Percentiles rank a stretch among this genome's conserved stretches.
Evolutionary conservation across 2,888 invertebrate genomes (phyloP).

Genomic region (Coelinius sp.): DNA sequence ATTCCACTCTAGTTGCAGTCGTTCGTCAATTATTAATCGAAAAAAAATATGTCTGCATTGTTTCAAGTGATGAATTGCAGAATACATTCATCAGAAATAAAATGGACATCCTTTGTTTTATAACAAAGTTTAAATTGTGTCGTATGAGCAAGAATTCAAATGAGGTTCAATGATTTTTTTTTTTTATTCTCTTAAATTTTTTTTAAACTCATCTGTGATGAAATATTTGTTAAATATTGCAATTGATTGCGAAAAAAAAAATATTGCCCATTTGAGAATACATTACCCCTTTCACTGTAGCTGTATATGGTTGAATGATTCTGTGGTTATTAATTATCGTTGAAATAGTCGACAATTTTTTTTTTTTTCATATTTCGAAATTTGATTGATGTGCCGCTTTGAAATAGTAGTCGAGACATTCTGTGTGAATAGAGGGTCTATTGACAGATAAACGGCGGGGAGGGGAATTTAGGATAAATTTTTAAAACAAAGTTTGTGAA

Average conservation of each 20-base stretch:
- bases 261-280: neutral
- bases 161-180: neutral
- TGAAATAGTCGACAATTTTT: neutral
- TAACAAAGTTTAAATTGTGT: no score
- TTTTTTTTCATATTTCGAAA: neutral
- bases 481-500: neutral
- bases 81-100: neutral
- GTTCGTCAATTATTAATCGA: slow-evolving; percentile 35
- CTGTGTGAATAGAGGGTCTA: neutral
- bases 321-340: neutral
- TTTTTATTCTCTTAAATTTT: no score
- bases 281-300: neutral
- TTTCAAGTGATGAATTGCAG: slow-evolving; percentile 33
- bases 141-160: neutral
- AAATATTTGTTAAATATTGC: neutral
- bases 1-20: slow-evolving; percentile 31
- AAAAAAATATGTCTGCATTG: slow-evolving; percentile 23
- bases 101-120: neutral
- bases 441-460: neutral
- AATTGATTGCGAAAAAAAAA: neutral
- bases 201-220: neutral
- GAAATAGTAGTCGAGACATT: neutral
- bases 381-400: neutral
- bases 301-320: neutral
- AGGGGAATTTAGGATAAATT: neutral